Percentiles rank a stretch among this genome's conserved stretches.
Conservation (phyloP, 2,888 invertebrate genomes). For the Hoplodrina ambigua region DNA sequence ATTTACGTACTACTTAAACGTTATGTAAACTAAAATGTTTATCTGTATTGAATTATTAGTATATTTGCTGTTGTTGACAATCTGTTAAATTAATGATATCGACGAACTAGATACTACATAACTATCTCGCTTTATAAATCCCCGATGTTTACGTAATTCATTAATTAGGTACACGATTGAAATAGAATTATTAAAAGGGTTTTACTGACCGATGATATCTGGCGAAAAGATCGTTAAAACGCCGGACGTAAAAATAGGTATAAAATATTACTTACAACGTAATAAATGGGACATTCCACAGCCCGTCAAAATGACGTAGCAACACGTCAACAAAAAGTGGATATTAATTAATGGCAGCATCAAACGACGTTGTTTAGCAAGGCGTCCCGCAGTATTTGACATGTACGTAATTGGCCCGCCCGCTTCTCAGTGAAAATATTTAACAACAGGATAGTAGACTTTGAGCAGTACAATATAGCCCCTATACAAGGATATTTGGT, state of each 20-base stretch:
- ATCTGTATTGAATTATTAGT: constrained; percentile 21
- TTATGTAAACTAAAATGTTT: constrained; percentile 32
- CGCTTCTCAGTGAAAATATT: constrained; percentile 27
- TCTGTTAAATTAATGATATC: constrained; percentile 7
- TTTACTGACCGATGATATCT: constrained; percentile 20
- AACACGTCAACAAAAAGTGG: constrained; percentile 38
- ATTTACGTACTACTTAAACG: constrained; percentile 21
- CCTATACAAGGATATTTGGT: constrained; percentile 8
- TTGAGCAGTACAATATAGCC: constrained; percentile 35
- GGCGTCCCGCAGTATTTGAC: constrained; percentile 56
- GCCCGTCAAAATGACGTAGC: constrained; percentile 31
- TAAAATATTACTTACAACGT: constrained; percentile 18
- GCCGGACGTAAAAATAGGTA: neutral
- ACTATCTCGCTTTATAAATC: neutral
- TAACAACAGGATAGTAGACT: constrained; percentile 22
- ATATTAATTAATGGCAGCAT: constrained; percentile 56
- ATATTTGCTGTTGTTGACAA: constrained; percentile 15
- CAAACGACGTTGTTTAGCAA: constrained; percentile 50
- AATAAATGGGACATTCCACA: constrained; percentile 34
- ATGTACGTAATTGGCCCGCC: constrained; percentile 58
- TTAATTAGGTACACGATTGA: neutral
- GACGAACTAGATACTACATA: constrained; percentile 6
- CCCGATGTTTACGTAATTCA: constrained; percentile 3
- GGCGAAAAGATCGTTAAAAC: constrained; percentile 3
- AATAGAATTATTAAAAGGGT: constrained; percentile 13